Conservation (phyloP, 2,797 vertebrate genomes). For the Onychomys arenicola region DNA sequence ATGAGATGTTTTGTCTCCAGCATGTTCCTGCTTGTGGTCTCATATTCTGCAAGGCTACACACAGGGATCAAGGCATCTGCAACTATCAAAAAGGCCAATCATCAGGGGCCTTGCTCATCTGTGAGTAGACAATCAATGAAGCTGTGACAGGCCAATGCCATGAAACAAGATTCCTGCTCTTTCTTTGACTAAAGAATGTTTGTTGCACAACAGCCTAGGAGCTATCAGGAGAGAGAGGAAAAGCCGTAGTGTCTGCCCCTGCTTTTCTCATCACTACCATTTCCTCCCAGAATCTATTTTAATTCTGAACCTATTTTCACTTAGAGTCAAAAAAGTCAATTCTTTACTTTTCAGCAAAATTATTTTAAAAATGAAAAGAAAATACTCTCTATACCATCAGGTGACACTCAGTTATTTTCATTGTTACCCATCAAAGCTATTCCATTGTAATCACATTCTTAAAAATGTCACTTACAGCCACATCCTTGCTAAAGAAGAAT, state of each 20-base stretch:
- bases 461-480: background rate
- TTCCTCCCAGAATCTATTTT: background rate
- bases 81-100: background rate
- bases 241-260: background rate
- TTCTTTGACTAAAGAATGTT: background rate
- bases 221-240: background rate
- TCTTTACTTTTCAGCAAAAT: constrained; percentile 16
- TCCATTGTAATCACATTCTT: background rate
- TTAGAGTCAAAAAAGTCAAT: background rate
- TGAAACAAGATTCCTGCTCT: background rate
- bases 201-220: background rate
- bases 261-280: background rate
- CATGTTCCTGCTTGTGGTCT: background rate
- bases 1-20: background rate
- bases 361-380: background rate
- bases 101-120: background rate
- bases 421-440: background rate
- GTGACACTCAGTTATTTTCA: background rate
- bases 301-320: background rate
- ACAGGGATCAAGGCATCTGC: background rate
- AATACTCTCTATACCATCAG: background rate
- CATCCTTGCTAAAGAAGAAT: background rate
- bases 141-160: background rate
- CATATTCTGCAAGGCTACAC: background rate
- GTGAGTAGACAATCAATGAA: background rate